These are phyloP conservation scores for Coecobrya sp. DNA, from an alignment of 2,888 invertebrate genomes.

Conservation along the genomic window DNA sequence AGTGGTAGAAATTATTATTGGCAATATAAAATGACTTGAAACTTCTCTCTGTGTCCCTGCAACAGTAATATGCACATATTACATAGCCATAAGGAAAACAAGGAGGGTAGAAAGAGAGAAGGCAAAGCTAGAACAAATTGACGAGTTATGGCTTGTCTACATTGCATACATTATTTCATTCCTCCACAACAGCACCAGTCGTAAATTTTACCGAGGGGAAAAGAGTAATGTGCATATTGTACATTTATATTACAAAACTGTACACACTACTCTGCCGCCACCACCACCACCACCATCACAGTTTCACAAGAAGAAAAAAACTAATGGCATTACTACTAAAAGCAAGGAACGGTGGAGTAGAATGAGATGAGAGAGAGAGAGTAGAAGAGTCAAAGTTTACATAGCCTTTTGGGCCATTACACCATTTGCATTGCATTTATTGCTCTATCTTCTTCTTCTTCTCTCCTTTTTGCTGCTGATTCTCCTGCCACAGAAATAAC, in stretches of 20 bases:
- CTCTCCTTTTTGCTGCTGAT: not conserved
- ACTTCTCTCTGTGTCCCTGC: not conserved
- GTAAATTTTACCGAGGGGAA: conserved; percentile 53
- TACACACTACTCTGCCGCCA: not conserved
- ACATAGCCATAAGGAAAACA: conserved; percentile 2
- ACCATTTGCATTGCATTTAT: conserved; percentile 39
- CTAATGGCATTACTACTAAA: conserved; percentile 15
- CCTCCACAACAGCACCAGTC: conserved; percentile 8
- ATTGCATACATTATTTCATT: conserved; percentile 46
- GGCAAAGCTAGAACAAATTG: conserved; percentile 45
- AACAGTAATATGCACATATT: not conserved
- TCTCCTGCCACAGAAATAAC: not conserved
- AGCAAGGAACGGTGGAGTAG: not conserved
- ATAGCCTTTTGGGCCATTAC: conserved; percentile 34
- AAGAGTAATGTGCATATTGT: conserved; percentile 44
- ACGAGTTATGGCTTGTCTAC: conserved; percentile 62
- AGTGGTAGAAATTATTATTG: conserved; percentile 52
- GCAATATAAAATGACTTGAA: conserved; percentile 50
- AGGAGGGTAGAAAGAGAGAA: not conserved
- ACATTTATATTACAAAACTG: conserved; percentile 2
- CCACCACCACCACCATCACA: not conserved
- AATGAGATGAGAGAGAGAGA: not conserved
- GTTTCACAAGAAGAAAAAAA: conserved; percentile 37
- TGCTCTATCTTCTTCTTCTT: not conserved
- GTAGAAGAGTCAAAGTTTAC: conserved; percentile 10